phyloP scores from a whole-genome alignment of 2,888 invertebrate species.

The Melanchra persicariae region DNA sequence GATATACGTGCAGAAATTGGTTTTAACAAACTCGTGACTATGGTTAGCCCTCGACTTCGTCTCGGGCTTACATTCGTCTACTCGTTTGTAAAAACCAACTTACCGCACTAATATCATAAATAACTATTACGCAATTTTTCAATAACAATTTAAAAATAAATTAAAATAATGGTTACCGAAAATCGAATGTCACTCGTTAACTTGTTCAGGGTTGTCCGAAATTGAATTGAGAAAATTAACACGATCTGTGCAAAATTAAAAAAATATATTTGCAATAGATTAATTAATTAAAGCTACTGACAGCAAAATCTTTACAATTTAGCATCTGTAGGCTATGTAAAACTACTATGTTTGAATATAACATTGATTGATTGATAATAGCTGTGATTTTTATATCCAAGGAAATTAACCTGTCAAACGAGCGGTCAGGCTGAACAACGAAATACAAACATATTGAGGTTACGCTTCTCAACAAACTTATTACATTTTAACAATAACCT shows the following conservation, averaged over 20 bases:
- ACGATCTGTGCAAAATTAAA: neutral
- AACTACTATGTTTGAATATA: slow-evolving; percentile 43
- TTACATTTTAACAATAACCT: neutral
- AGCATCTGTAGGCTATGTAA: slow-evolving; percentile 37
- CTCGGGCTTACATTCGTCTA: too few relatives aligned
- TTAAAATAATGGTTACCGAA: slow-evolving; percentile 29
- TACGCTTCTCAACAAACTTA: slow-evolving; percentile 12
- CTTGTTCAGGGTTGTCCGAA: slow-evolving; percentile 44
- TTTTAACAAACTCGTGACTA: too few relatives aligned
- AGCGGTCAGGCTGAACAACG: neutral
- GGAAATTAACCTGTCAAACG: slow-evolving; percentile 47
- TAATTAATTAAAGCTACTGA: slow-evolving; percentile 28
- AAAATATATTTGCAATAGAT: neutral
- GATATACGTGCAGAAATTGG: too few relatives aligned
- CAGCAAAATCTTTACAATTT: slow-evolving; percentile 32
- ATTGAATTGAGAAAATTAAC: neutral
- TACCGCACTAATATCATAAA: too few relatives aligned
- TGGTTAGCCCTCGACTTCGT: too few relatives aligned
- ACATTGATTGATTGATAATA: slow-evolving; percentile 48
- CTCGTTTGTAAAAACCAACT: too few relatives aligned
- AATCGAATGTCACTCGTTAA: slow-evolving; percentile 38
- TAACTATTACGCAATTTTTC: slow-evolving; percentile 35
- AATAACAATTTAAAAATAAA: slow-evolving; percentile 40
- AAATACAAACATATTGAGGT: slow-evolving; percentile 25
- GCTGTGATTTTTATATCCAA: slow-evolving; percentile 41